Conservation (phyloP, 1,140 invertebrate genomes). For the Drosophila leontia region DNA sequence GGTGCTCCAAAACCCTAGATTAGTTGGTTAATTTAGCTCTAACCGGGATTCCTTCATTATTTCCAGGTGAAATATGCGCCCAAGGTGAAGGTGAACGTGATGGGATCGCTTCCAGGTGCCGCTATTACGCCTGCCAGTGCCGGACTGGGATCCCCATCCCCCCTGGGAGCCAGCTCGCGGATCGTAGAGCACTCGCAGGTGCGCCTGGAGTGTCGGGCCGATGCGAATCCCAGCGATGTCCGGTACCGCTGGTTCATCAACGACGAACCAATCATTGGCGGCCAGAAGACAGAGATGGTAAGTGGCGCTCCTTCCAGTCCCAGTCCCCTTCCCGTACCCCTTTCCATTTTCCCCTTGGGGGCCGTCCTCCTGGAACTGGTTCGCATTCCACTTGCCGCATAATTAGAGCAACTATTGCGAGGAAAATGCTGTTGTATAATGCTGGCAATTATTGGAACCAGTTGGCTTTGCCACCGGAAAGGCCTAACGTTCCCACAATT, state of each 20-base stretch:
- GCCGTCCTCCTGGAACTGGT: constrained; percentile 27
- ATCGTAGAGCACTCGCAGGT: constrained; percentile 94
- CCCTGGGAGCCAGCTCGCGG: constrained; percentile 85
- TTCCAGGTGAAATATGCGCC: constrained; percentile 93
- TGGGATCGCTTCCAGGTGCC: constrained; percentile 77
- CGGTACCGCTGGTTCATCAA: constrained; percentile 91
- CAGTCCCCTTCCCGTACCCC: not conserved
- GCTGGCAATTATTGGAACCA: constrained; percentile 71
- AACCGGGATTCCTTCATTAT: not conserved
- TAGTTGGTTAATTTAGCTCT: not conserved
- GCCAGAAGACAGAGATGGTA: constrained; percentile 87
- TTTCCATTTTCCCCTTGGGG: too few species aligned
- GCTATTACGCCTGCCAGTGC: constrained; percentile 57
- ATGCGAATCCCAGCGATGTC: constrained; percentile 91
- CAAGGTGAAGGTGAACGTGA: constrained; percentile 89
- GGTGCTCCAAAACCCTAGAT: not conserved
- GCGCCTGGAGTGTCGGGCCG: constrained; percentile 90
- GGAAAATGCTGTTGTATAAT: constrained; percentile 69
- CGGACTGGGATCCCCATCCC: constrained; percentile 60
- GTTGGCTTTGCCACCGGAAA: constrained; percentile 65
- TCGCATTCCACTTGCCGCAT: constrained; percentile 68
- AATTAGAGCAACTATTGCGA: constrained; percentile 78
- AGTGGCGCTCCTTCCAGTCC: constrained; percentile 40
- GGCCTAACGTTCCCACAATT: constrained; percentile 77
- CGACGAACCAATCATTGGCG: constrained; percentile 88